Evolutionary conservation across 2,797 vertebrate genomes (phyloP), one percentile per base, ranked within the genome.

Genomic region (Gallinago nigripennis): DNA sequence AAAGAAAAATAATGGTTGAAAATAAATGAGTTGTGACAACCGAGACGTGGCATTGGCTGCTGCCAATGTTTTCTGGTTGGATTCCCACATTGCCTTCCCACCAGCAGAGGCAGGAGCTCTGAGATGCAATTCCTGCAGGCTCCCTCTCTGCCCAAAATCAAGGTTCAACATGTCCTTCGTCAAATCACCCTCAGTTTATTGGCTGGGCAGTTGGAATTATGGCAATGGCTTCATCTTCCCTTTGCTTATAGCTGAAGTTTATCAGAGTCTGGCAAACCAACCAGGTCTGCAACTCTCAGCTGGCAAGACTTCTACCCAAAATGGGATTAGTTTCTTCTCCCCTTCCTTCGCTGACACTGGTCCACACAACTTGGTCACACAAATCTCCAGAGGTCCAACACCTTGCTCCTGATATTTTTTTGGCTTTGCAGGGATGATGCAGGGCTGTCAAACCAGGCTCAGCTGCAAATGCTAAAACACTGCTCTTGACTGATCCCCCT

Each of bases 301-400:
- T 61, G 41, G 54, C 20, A 46, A 86, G 51, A 28, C 1, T 57
- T 68, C 58, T 48, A 28, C 24, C 18, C 35, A 39, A 84, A 91
- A 57, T 2, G 4, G 25, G 41, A 31, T 31, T 7, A 2, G 6
- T 31, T 88, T 60, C 33, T 87, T 60, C 41, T 75, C 17, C 61
- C 33, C 16, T 39, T 64, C 28, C 30, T 16, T 46, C 83, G 41
- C 12, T 30, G 41, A 41, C 54, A 51, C 11, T 14, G 43, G 18
- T 51, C 48, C 25, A 31, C 16, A 3, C 3, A 3, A 16, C 13
- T 41, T 24, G 3, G 53, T 39, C 0, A 0, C 27, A 54, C 58
- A 35, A 6, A 45, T 60, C 30, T 60, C 72, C 66, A 33, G 25
- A 84, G 30, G 24, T 54, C 15, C 28, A 63, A 48, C 43, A 51